Conservation (phyloP, 2,113 vertebrate genomes). For the Ellobius talpinus region DNA sequence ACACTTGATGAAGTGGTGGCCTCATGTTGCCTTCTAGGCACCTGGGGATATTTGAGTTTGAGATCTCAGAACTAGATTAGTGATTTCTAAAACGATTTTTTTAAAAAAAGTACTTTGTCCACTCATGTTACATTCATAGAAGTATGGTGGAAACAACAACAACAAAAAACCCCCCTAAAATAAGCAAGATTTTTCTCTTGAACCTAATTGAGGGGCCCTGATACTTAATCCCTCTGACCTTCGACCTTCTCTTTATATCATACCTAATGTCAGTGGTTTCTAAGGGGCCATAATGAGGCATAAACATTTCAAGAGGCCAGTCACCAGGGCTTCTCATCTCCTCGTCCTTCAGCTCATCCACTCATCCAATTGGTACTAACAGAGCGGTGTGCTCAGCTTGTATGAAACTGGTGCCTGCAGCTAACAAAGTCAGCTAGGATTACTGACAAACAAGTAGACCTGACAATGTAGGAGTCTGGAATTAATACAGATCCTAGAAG, state of each 20-base stretch:
- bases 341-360: not conserved
- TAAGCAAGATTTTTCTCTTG: not conserved
- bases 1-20: too few relatives aligned
- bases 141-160: not conserved
- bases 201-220: not conserved
- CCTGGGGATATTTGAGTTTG: not conserved
- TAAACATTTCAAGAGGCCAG: not conserved
- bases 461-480: not conserved
- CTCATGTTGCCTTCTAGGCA: not conserved
- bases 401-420: not conserved
- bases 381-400: accelerated
- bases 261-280: not conserved
- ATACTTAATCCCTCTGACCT: not conserved
- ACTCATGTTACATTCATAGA: not conserved
- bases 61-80: not conserved
- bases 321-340: not conserved
- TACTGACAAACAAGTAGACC: not conserved
- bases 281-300: not conserved
- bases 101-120: not conserved
- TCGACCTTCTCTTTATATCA: accelerated
- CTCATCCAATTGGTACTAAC: not conserved
- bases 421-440: not conserved
- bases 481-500: not conserved
- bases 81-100: not conserved
- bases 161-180: not conserved